phyloP scores from a whole-genome alignment of 1,140 invertebrate species.

The Sitodiplosis mosellana region DNA sequence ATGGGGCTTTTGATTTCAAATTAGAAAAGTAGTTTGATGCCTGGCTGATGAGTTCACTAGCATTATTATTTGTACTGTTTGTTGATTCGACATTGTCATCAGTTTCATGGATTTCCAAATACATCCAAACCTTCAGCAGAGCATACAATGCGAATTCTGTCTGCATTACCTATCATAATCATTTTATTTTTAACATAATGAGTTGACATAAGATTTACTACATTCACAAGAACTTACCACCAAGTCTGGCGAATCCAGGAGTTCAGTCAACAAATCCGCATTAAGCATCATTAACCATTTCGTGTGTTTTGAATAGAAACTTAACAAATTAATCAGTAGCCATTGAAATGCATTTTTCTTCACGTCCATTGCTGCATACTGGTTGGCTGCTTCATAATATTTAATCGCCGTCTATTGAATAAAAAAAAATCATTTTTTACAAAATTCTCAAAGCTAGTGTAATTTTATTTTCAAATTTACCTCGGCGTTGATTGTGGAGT shows the following conservation, averaged over 20 bases:
- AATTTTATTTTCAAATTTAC: conserved; percentile 8
- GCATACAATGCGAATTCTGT: conserved; percentile 67
- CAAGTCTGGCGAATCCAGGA: conserved; percentile 44
- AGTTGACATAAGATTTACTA: too few relatives aligned
- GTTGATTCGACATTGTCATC: conserved; percentile 6
- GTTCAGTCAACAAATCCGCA: conserved; percentile 41
- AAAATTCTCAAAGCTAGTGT: too few relatives aligned
- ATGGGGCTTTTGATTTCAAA: conserved; percentile 26
- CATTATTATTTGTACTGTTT: neutral
- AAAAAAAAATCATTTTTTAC: too few relatives aligned
- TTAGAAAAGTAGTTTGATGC: neutral
- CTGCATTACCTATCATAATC: too few relatives aligned
- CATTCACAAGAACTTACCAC: too few relatives aligned
- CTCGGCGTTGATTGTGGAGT: conserved; percentile 48
- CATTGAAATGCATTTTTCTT: conserved; percentile 43
- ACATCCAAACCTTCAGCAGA: conserved; percentile 49
- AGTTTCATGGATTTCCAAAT: conserved; percentile 27
- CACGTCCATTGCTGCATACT: conserved; percentile 45
- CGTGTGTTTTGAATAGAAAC: conserved; percentile 33
- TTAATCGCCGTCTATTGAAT: conserved; percentile 39
- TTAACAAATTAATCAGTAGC: conserved; percentile 49
- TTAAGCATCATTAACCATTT: conserved; percentile 37
- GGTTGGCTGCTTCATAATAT: conserved; percentile 46
- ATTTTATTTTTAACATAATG: too few relatives aligned
- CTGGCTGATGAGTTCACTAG: neutral